Base-by-base conservation (phyloP, 2,113 vertebrate species). In the Tautogolabrus adspersus region DNA sequence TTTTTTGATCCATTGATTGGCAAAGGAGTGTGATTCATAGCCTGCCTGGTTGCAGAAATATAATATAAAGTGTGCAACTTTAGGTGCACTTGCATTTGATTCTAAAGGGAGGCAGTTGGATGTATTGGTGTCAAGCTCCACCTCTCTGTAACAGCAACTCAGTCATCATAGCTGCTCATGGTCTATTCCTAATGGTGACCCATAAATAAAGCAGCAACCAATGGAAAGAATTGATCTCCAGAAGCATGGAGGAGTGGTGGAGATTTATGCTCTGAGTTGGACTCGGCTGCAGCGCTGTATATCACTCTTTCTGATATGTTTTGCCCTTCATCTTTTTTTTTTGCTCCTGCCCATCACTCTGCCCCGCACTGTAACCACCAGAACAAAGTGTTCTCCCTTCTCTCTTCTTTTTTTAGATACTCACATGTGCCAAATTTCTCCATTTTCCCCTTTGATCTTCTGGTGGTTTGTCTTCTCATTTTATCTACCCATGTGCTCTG, bases 121-220 rank as follows among this genome's bases (percentile, higher is more conserved):
- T 68, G 54, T 69, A 73, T 80, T 23, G 47, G 56, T 82, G 76
- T 71, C 58, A 54, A 30, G 71, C 77, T 65, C 72, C 68, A 60
- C 52, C 68, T 85, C 60, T 66, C 59, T 9, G 19, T 55, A 58
- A 44, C 58, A 70, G 64, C 74, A 72, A n/a, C 77, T 84, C 79
- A 81, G 64, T 88, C 83, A 87, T 89, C 88, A 85, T 72, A 64
- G 69, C 78, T 51, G 37, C 70, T 82, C 86, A 87, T 87, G 83
- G 77, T 86, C 82, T 82, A 68, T 88, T 79, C 82, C 80, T 84
- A 80, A 87, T 89, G 83, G 80, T 73, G 75, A 77, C 80, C 88
- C 84, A 91, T 92, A 94, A 93, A 94, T 93, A 91, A 84, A 89
- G 67, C 74, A 74, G 75, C 75, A 77, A 83, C 81, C 85, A 87